Evolutionary conservation across 2,888 invertebrate species (phyloP).

Genomic region (Drosophila cognata): DNA sequence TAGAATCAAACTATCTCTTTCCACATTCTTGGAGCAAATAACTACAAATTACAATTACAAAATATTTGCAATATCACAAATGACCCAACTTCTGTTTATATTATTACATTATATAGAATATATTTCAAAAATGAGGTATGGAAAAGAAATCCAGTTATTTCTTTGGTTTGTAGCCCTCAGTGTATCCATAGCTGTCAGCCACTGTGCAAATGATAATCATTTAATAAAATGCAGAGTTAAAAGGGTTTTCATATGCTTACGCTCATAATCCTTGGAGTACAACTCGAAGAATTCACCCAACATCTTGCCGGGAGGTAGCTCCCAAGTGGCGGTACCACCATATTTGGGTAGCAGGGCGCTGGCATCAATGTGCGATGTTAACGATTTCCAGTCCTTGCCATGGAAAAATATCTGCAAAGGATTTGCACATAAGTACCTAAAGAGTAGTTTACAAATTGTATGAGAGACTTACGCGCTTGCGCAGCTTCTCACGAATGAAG

Average conservation of each 20-base stretch:
- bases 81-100: conserved; percentile 65
- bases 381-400: conserved; percentile 88
- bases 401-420: conserved; percentile 88
- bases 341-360: conserved; percentile 88
- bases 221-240: fast-evolving
- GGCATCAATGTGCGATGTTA: conserved; percentile 87
- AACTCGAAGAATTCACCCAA: conserved; percentile 88
- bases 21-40: conserved; percentile 43
- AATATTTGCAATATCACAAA: conserved; percentile 79
- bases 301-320: conserved; percentile 87
- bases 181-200: conserved; percentile 87
- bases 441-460: background rate
- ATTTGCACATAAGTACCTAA: background rate
- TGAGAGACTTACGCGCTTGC: conserved; percentile 88
- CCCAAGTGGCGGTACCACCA: conserved; percentile 88
- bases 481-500: conserved; percentile 93
- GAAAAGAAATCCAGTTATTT: conserved; percentile 32
- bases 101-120: conserved; percentile 56
- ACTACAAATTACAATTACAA: conserved; percentile 41
- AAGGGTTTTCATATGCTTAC: conserved; percentile 85
- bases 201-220: conserved; percentile 80
- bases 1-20: conserved; percentile 12
- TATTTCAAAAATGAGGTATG: conserved; percentile 46
- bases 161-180: conserved; percentile 83
- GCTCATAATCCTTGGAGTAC: conserved; percentile 89